Percentiles rank a stretch among this genome's conserved stretches.
Evolutionary conservation across 2,888 invertebrate genomes (phyloP).

Genomic region (Thalpophila matura): DNA sequence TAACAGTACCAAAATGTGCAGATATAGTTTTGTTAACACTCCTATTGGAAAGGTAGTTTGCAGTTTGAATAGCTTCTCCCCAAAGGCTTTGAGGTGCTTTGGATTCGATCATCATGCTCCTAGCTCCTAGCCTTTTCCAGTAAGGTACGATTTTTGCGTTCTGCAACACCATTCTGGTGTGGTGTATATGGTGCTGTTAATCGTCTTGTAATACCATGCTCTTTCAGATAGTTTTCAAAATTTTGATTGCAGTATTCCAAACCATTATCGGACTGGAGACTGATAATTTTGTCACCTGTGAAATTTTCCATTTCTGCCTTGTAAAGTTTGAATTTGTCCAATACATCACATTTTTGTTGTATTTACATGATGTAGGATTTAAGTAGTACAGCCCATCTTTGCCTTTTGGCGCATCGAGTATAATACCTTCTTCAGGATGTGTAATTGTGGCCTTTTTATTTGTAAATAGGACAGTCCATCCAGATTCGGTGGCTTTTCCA

Average conservation of each 20-base stretch:
- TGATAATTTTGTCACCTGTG: background rate
- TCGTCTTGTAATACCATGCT: background rate
- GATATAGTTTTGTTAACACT: background rate
- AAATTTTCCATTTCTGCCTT: background rate
- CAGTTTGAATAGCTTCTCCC: background rate
- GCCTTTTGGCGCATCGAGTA: background rate
- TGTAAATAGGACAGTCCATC: background rate
- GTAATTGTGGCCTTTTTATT: too few relatives aligned
- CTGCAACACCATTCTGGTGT: conserved; percentile 16
- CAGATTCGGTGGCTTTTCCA: background rate
- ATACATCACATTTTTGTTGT: background rate
- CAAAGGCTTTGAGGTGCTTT: background rate
- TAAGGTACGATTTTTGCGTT: conserved; percentile 20
- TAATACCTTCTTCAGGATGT: background rate
- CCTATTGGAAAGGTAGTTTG: background rate
- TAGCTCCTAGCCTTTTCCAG: conserved; percentile 18
- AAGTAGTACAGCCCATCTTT: background rate
- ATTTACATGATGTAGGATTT: background rate
- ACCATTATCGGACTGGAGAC: background rate
- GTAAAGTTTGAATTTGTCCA: background rate
- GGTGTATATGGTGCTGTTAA: conserved; percentile 24
- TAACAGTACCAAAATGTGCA: background rate
- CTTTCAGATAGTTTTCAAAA: too few relatives aligned
- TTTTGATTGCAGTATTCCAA: background rate
- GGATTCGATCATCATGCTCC: conserved; percentile 10